phyloP scores from a whole-genome alignment of 2,113 vertebrate species.

The Cavia aperea region DNA sequence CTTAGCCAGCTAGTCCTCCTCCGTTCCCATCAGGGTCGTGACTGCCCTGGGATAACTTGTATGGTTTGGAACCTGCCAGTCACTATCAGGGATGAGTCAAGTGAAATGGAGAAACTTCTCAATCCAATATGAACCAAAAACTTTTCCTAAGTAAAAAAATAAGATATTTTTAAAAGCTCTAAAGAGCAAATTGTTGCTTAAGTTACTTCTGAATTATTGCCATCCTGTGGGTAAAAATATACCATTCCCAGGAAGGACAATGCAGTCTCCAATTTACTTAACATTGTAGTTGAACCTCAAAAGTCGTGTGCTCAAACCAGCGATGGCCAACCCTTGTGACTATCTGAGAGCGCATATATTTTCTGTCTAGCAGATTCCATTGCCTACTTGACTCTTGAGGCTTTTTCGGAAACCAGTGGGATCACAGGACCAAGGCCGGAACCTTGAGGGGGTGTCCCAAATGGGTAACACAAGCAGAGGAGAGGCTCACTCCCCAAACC shows the following conservation, averaged over 20 bases:
- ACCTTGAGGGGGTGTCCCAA: background rate
- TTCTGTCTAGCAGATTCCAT: background rate
- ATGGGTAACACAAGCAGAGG: background rate
- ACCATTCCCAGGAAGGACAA: background rate
- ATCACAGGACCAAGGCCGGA: background rate
- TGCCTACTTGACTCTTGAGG: background rate
- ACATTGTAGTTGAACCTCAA: background rate
- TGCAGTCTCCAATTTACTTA: background rate
- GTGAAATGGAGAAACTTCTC: background rate
- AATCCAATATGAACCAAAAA: background rate
- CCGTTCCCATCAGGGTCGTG: constrained; percentile 19
- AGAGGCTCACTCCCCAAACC: background rate
- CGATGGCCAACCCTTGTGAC: background rate
- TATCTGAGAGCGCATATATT: background rate
- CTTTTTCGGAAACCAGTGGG: background rate
- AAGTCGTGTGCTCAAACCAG: background rate
- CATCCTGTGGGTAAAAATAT: background rate
- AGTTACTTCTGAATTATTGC: background rate
- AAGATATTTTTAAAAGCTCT: background rate
- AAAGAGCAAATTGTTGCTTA: background rate
- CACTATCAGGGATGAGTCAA: background rate
- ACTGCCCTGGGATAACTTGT: background rate
- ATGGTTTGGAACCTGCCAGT: background rate
- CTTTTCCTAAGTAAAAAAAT: background rate
- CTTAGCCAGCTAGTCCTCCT: background rate